A percentile compares a stretch with the other conserved stretches of the same genome.
These are phyloP conservation scores for Nowickia ferox DNA, from an alignment of 2,888 invertebrate genomes.

Conservation along the genomic window DNA sequence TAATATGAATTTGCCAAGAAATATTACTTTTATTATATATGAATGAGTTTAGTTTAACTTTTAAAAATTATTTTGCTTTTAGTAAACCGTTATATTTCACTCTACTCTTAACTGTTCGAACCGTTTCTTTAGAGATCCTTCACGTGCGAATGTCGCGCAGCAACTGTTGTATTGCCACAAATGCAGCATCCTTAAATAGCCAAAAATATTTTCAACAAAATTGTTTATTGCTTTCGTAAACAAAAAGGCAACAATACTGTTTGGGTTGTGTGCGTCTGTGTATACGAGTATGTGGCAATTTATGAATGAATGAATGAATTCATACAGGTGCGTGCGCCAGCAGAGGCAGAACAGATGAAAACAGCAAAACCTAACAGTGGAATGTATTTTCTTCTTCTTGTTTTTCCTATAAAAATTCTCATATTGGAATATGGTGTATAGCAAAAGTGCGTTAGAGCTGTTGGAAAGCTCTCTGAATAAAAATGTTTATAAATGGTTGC, in stretches of 20 bases:
- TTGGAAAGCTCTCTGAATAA: constrained; percentile 47
- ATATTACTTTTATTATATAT: background rate
- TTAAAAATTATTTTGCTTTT: constrained; percentile 70
- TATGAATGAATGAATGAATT: constrained; percentile 67
- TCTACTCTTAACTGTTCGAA: constrained; percentile 14
- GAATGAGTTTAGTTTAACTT: constrained; percentile 45
- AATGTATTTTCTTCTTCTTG: constrained; percentile 22
- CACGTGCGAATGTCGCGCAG: constrained; percentile 80
- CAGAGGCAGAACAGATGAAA: constrained; percentile 58
- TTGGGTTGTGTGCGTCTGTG: constrained; percentile 17
- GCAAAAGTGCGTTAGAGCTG: background rate
- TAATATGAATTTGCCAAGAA: too few relatives aligned
- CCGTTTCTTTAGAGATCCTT: constrained; percentile 68
- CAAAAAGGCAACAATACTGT: constrained; percentile 39
- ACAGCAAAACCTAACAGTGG: constrained; percentile 22
- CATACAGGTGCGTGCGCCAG: constrained; percentile 73
- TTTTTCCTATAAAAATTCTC: background rate
- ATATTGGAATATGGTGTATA: background rate
- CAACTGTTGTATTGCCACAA: constrained; percentile 79
- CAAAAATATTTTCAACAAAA: constrained; percentile 53
- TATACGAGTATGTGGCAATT: constrained; percentile 10
- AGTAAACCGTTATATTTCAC: constrained; percentile 36
- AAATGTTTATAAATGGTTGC: constrained; percentile 9
- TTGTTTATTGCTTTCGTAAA: constrained; percentile 48
- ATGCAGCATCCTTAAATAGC: constrained; percentile 82